Evolutionary conservation across 1,140 invertebrate species (phyloP).

Genomic region (Heliconius hewitsoni): DNA sequence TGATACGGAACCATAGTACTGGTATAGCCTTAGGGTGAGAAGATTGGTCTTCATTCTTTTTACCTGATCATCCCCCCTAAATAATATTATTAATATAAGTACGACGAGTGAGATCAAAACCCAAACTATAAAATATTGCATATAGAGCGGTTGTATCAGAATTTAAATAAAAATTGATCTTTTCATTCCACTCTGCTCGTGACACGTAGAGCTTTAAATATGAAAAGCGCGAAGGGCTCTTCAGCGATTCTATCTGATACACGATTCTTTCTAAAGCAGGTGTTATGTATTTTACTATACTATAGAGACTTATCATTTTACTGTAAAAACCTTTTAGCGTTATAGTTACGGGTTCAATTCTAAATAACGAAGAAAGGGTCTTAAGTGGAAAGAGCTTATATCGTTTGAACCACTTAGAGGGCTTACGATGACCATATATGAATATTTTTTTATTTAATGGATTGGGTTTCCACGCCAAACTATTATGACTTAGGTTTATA

Average conservation of each 20-base stretch:
- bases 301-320: background rate
- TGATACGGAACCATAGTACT: too few species aligned
- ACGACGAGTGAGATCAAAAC: too few species aligned
- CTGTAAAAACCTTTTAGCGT: background rate
- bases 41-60: too few species aligned
- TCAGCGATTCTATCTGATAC: constrained; percentile 15
- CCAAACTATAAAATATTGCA: background rate
- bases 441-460: too few species aligned
- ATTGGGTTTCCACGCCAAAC: too few species aligned
- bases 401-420: too few species aligned
- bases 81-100: too few species aligned
- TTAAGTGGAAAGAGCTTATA: background rate
- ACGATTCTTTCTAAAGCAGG: background rate
- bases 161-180: constrained; percentile 2
- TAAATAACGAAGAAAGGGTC: background rate
- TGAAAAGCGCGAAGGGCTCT: constrained; percentile 7
- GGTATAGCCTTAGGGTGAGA: too few species aligned
- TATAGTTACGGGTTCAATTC: background rate
- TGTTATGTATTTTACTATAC: constrained; percentile 12
- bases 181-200: background rate
- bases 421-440: too few species aligned
- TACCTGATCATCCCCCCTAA: too few species aligned
- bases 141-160: background rate
- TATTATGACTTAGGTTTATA: too few species aligned
- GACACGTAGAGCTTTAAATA: constrained; percentile 6